Evolutionary conservation across 2,888 invertebrate genomes (phyloP).

Genomic region (Pelosia muscerda): DNA sequence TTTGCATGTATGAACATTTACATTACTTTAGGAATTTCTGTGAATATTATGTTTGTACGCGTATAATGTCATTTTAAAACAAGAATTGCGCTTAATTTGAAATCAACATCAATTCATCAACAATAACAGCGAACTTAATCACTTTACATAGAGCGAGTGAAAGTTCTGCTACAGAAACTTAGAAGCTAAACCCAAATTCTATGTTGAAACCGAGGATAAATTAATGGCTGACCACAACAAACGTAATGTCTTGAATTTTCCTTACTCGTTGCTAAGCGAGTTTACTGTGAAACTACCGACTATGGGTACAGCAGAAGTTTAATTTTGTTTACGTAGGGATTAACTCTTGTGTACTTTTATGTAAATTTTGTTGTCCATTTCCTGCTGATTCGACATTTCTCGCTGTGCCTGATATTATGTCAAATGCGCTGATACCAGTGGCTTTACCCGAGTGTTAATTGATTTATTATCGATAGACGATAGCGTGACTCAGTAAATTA

Average conservation of each 20-base stretch:
- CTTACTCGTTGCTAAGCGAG: not conserved
- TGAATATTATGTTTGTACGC: too few species aligned
- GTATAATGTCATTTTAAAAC: too few species aligned
- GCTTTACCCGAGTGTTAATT: too few species aligned
- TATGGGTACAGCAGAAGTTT: not conserved
- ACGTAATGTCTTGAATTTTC: slow-evolving; percentile 1
- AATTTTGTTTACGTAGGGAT: slow-evolving; percentile 1
- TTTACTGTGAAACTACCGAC: not conserved
- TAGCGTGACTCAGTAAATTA: too few species aligned
- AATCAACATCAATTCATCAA: not conserved
- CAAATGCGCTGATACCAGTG: not conserved
- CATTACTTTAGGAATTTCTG: too few species aligned
- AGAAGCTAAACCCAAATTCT: not conserved
- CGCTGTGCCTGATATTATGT: not conserved
- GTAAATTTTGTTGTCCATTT: not conserved
- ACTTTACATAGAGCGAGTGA: not conserved
- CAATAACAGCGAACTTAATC: not conserved
- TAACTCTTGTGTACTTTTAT: not conserved
- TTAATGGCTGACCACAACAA: not conserved
- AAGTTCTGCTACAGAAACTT: slow-evolving; percentile 1
- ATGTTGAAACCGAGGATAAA: not conserved
- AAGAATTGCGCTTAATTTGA: not conserved
- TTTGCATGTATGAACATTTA: too few species aligned
- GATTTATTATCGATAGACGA: too few species aligned
- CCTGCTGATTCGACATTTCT: not conserved